phyloP scores from a whole-genome alignment of 2,797 vertebrate species.

The Lithobates pipiens region DNA sequence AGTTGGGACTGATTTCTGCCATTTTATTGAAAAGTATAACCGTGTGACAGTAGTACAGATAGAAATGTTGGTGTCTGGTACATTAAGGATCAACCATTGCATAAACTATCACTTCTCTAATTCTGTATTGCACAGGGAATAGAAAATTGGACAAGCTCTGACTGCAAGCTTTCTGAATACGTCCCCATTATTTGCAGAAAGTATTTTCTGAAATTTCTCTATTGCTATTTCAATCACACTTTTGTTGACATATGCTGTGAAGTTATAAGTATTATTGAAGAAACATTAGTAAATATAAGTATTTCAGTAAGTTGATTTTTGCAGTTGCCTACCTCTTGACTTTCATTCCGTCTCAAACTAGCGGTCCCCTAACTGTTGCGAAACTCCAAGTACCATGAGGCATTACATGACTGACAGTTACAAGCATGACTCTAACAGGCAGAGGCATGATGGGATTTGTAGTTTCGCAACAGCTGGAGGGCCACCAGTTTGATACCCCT shows the following conservation, averaged over 20 bases:
- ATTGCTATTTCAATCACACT: not conserved
- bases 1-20: too few species aligned
- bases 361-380: too few species aligned
- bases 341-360: not conserved
- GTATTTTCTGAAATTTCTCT: not conserved
- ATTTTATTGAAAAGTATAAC: not conserved
- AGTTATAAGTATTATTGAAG: constrained; percentile 23
- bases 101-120: not conserved
- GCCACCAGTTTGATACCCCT: too few species aligned
- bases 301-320: constrained; percentile 8
- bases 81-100: not conserved
- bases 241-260: not conserved
- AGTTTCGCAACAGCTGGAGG: too few species aligned
- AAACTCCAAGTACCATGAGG: too few species aligned
- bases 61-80: too few species aligned
- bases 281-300: not conserved
- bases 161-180: not conserved
- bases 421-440: too few species aligned
- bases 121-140: not conserved
- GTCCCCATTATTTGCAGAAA: not conserved
- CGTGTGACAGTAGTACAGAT: not conserved
- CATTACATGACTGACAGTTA: too few species aligned
- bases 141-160: not conserved
- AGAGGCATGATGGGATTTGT: too few species aligned
- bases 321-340: constrained; percentile 10